Evolutionary conservation across 2,113 vertebrate genomes (phyloP), one percentile per base, ranked within the genome.

Genomic region (Callospermophilus lateralis): DNA sequence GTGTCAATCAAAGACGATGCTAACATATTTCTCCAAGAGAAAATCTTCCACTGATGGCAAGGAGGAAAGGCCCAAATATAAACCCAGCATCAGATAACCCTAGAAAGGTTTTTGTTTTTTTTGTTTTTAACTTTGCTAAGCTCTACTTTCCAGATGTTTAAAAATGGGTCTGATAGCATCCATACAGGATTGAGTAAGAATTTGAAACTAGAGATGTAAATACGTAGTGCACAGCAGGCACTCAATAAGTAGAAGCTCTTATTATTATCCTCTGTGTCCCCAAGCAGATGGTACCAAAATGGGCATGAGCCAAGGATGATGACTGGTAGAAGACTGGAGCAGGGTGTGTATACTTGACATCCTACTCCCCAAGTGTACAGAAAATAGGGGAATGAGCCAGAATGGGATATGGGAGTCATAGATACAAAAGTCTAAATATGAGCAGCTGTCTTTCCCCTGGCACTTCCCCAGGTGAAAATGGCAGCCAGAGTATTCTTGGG

Each of bases 381-480:
- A 94, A 93, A 91, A 84, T 61, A 89, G 28, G 37, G 48, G 74
- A 73, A 88, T 30, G 48, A 95, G 72, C 76, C 96, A 96, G 94
- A 67, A 73, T 34, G 81, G 83, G 70, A 93, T 85, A 83, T 72
- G 61, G 55, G 72, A 95, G 70, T 89, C 93, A 80, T 39, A 74
- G 90, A 76, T 92, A 76, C 58, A 92, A 61, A 96, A 79, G 67
- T 87, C 79, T 92, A 68, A 96, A 91, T 80, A 87, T 70, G 53
- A 93, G 76, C 94, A 97, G 89, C 96, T 96, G 92, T 94, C 92
- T 96, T 95, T 93, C 53, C 95, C 92, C 80, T 93, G 93, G 80
- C n/a, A 4, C 90, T 48, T 95, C 39, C 79, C 94, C 94, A 90
- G 87, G 96, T 97, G 89, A 96, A 96, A 97, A 96, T 96, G 97